These are phyloP conservation scores for Actinostola sp. DNA, from an alignment of 92 coral and sea anemone genomes.

Conservation along the genomic window DNA sequence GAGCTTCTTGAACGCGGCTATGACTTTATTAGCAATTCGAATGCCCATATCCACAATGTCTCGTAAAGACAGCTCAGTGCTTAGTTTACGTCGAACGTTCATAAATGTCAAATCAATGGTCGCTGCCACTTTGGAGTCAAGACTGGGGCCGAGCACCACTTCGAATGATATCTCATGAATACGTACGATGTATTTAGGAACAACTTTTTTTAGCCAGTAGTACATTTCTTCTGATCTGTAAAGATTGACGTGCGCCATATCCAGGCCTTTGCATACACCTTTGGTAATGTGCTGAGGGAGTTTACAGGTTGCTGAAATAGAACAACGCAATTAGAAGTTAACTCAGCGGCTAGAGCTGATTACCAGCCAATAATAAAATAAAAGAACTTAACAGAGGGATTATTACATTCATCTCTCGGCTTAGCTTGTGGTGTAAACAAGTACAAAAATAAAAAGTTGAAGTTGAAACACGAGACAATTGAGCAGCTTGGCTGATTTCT, in stretches of 20 bases:
- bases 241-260: conserved; percentile 57
- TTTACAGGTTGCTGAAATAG: conserved; percentile 53
- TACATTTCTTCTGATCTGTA: conserved; percentile 57
- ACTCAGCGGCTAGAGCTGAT: too few relatives aligned
- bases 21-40: conserved; percentile 60
- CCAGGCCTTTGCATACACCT: conserved; percentile 77
- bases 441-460: too few relatives aligned
- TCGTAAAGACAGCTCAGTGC: conserved; percentile 58
- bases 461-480: too few relatives aligned
- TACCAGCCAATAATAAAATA: too few relatives aligned
- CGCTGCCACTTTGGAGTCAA: conserved; percentile 48
- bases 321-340: too few relatives aligned
- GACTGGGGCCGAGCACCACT: conserved; percentile 46
- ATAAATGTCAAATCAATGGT: conserved; percentile 67
- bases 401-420: too few relatives aligned
- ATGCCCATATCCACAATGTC: conserved; percentile 62
- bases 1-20: conserved; percentile 57
- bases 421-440: too few relatives aligned
- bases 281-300: conserved; percentile 63
- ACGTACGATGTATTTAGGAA: conserved; percentile 42
- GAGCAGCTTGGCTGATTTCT: too few relatives aligned
- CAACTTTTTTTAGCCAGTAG: conserved; percentile 69
- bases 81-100: conserved; percentile 48
- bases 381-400: too few relatives aligned
- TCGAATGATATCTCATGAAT: conserved; percentile 63